phyloP scores from a whole-genome alignment of 2,888 invertebrate species.

The Eristalis arbustorum region DNA sequence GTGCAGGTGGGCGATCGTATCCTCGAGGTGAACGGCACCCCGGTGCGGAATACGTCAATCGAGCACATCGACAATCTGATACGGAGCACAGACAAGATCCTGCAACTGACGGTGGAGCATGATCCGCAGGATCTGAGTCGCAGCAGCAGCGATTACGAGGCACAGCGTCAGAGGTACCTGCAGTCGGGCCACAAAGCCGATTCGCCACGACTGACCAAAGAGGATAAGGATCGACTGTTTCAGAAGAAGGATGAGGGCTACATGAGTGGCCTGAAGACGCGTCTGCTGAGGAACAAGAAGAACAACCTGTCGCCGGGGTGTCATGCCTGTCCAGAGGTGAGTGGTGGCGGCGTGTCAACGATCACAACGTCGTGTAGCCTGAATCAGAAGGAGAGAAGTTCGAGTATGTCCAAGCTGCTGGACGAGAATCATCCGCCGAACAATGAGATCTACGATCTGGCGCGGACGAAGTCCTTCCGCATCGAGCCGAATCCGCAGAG shows the following conservation, averaged over 20 bases:
- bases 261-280: constrained; percentile 83
- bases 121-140: constrained; percentile 88
- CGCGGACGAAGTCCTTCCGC: constrained; percentile 93
- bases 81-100: constrained; percentile 85
- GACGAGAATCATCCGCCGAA: constrained; percentile 84
- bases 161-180: constrained; percentile 76
- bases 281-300: constrained; percentile 82
- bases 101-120: constrained; percentile 94
- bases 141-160: constrained; percentile 80
- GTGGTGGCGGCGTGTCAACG: constrained; percentile 8
- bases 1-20: constrained; percentile 96
- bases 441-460: constrained; percentile 84
- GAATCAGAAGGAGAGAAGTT: constrained; percentile 90
- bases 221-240: constrained; percentile 79
- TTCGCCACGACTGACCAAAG: constrained; percentile 79
- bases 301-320: constrained; percentile 78
- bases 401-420: constrained; percentile 91
- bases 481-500: constrained; percentile 83
- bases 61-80: constrained; percentile 89
- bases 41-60: constrained; percentile 89
- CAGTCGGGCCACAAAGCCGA: constrained; percentile 80
- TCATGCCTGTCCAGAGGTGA: background rate
- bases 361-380: constrained; percentile 73
- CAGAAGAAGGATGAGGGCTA: constrained; percentile 81
- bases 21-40: constrained; percentile 94